Percentiles rank a stretch among this genome's conserved stretches.
phyloP scores from a whole-genome alignment of 2,888 invertebrate species.

The Patella ulyssiponensis region DNA sequence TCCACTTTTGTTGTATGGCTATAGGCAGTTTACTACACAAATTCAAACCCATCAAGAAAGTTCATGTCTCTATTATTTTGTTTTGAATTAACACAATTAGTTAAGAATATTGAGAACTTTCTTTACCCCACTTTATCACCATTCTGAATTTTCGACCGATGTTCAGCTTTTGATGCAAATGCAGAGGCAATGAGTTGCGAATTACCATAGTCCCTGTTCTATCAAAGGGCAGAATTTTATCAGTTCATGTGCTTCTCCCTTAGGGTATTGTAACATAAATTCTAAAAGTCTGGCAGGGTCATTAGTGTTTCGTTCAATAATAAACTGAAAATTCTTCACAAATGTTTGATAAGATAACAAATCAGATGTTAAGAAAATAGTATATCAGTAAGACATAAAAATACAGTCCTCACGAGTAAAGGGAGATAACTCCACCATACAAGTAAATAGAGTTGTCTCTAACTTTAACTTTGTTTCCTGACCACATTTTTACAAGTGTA shows the following conservation, averaged over 20 bases:
- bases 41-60: constrained; percentile 1
- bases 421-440: no score
- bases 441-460: no score
- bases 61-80: background rate
- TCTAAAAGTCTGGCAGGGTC: background rate
- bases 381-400: no score
- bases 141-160: no score
- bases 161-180: background rate
- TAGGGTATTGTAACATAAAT: background rate
- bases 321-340: background rate
- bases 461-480: no score
- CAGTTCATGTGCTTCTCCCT: background rate
- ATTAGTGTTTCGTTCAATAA: background rate
- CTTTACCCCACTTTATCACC: no score
- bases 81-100: constrained; percentile 14
- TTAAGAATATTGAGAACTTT: no score
- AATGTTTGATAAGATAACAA: background rate
- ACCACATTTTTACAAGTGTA: no score
- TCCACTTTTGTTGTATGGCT: background rate
- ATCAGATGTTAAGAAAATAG: no score
- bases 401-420: no score
- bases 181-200: background rate
- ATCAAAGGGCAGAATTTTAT: constrained; percentile 7
- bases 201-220: background rate
- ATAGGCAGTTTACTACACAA: background rate